Evolutionary conservation across 2,797 vertebrate species (phyloP).

Genomic region (Dermochelys coriacea): DNA sequence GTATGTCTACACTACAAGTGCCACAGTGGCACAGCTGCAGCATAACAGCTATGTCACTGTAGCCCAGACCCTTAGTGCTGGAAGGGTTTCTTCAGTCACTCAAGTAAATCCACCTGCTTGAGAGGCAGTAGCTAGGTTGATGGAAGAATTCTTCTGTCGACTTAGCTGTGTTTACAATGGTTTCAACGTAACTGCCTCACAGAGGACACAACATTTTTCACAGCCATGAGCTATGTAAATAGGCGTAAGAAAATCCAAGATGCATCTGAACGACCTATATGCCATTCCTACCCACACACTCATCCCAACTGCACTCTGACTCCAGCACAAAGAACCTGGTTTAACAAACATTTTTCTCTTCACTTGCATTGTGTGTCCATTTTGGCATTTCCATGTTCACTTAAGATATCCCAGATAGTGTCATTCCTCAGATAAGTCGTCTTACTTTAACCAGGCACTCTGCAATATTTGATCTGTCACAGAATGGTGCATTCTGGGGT

Average conservation of each 20-base stretch:
- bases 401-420: not conserved
- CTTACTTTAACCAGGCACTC: not conserved
- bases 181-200: not conserved
- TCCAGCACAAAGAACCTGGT: not conserved
- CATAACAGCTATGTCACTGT: not conserved
- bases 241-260: not conserved
- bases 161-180: not conserved
- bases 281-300: not conserved
- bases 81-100: not conserved
- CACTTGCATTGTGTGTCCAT: not conserved
- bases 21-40: not conserved
- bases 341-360: not conserved
- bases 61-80: not conserved
- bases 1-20: not conserved
- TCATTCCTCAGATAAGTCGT: not conserved
- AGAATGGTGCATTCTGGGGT: not conserved
- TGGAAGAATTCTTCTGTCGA: not conserved
- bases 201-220: not conserved
- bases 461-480: not conserved
- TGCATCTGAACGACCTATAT: not conserved
- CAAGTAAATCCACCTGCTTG: not conserved
- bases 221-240: not conserved
- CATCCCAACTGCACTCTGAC: accelerated
- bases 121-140: not conserved
- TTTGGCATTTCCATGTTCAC: not conserved